A percentile compares a stretch with the other conserved stretches of the same genome.
Conservation (phyloP, 1,140 invertebrate genomes). For the Trichomalopsis sarcophagae region DNA sequence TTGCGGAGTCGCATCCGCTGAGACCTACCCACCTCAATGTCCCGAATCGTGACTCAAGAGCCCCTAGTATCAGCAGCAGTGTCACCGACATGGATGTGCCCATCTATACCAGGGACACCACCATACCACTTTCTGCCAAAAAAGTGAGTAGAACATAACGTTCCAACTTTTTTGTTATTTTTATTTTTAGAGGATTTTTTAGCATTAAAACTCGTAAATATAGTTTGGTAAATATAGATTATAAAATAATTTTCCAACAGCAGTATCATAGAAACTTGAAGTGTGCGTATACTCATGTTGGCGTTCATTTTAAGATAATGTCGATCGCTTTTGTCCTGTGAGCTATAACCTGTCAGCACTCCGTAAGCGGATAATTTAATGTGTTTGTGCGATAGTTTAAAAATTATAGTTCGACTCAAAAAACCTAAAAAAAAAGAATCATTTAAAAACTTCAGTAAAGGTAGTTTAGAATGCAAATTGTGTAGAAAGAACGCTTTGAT, state of each 20-base stretch:
- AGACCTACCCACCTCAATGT: conserved; percentile 74
- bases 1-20: conserved; percentile 77
- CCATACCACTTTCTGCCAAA: conserved; percentile 65
- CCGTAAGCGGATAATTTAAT: neutral
- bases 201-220: too few species aligned
- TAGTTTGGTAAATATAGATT: too few species aligned
- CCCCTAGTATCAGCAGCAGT: conserved; percentile 76
- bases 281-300: too few species aligned
- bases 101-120: conserved; percentile 75
- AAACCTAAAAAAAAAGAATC: too few species aligned
- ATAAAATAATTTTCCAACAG: too few species aligned
- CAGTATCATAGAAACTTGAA: too few species aligned
- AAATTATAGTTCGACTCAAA: neutral
- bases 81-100: conserved; percentile 78
- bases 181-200: neutral
- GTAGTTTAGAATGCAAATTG: neutral
- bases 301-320: too few species aligned
- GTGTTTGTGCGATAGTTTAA: neutral
- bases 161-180: conserved; percentile 18
- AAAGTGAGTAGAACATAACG: conserved; percentile 61
- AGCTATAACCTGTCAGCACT: neutral
- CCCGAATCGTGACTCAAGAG: conserved; percentile 69
- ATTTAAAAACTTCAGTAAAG: neutral
- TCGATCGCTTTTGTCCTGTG: too few species aligned
- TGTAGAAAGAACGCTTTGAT: too few species aligned